These are phyloP conservation scores for Onthophagus taurus DNA, from an alignment of 1,140 invertebrate genomes.

Conservation along the genomic window DNA sequence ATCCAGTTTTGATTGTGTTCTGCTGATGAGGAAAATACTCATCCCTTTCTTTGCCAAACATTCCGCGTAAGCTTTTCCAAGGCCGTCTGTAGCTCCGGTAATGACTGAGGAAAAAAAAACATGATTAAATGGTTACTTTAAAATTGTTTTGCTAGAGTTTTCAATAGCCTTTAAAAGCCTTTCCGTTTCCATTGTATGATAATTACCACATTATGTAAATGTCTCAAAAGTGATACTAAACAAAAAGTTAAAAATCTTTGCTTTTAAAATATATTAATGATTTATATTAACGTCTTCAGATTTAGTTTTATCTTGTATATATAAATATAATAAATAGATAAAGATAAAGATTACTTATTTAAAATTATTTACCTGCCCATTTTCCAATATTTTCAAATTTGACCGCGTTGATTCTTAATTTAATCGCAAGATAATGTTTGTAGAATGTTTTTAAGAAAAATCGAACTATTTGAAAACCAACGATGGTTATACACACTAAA, in stretches of 20 bases:
- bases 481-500: conserved; percentile 26
- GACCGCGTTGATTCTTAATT: conserved; percentile 35
- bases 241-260: neutral
- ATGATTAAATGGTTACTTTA: neutral
- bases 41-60: conserved; percentile 72
- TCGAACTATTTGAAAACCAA: conserved; percentile 26
- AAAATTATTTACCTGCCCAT: conserved; percentile 40
- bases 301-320: conserved; percentile 3
- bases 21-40: conserved; percentile 81
- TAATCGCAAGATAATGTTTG: conserved; percentile 36
- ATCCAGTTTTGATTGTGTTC: conserved; percentile 73
- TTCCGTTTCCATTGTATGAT: conserved; percentile 1
- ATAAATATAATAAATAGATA: neutral
- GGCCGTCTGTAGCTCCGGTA: conserved; percentile 85
- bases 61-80: conserved; percentile 82
- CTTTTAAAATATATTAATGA: too few species aligned
- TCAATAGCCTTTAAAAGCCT: neutral
- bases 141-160: conserved; percentile 3
- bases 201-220: neutral
- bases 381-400: conserved; percentile 38
- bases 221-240: neutral
- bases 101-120: conserved; percentile 53
- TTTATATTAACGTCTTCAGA: too few species aligned
- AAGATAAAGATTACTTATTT: neutral
- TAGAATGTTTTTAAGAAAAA: conserved; percentile 31